phyloP scores from a whole-genome alignment of 2,113 vertebrate species.

The Oostethus manadensis region DNA sequence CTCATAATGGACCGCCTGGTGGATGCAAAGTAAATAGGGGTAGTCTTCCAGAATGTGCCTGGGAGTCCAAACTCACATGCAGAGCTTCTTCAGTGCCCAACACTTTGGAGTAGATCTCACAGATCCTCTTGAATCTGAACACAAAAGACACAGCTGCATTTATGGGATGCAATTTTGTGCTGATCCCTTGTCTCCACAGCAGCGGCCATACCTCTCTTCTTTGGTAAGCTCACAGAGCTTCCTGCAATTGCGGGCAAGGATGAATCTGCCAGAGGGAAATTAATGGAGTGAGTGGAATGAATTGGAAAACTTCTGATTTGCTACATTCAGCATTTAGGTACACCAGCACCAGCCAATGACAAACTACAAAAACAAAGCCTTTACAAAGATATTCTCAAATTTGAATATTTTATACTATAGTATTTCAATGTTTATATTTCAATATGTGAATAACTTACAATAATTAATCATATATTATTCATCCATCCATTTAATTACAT shows the following conservation, averaged over 20 bases:
- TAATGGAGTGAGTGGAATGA: slow-evolving; percentile 23
- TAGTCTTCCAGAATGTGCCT: not conserved
- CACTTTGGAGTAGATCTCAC: slow-evolving; percentile 89
- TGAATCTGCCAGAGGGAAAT: slow-evolving; percentile 76
- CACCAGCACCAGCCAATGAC: not conserved
- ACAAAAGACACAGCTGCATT: not conserved
- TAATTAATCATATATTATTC: too few relatives aligned
- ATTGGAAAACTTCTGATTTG: not conserved
- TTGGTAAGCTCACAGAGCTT: slow-evolving; percentile 79
- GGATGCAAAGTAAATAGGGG: slow-evolving; percentile 1
- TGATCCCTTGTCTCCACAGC: not conserved
- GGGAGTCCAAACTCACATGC: slow-evolving; percentile 74
- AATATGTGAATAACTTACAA: too few relatives aligned
- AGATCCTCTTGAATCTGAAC: slow-evolving; percentile 81
- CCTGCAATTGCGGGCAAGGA: slow-evolving; percentile 86
- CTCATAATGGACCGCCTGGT: slow-evolving; percentile 91
- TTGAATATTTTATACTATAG: too few relatives aligned
- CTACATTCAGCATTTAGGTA: not conserved
- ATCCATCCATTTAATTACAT: too few relatives aligned
- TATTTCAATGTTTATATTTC: too few relatives aligned
- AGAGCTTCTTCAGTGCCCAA: slow-evolving; percentile 86
- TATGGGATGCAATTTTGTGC: not conserved
- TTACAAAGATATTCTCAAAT: not conserved
- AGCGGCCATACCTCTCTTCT: slow-evolving; percentile 82
- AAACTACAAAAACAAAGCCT: not conserved